A percentile compares a stretch with the other conserved stretches of the same genome.
These are phyloP conservation scores for Anser brachyrhynchus DNA, from an alignment of 2,113 vertebrate genomes.

Conservation along the genomic window DNA sequence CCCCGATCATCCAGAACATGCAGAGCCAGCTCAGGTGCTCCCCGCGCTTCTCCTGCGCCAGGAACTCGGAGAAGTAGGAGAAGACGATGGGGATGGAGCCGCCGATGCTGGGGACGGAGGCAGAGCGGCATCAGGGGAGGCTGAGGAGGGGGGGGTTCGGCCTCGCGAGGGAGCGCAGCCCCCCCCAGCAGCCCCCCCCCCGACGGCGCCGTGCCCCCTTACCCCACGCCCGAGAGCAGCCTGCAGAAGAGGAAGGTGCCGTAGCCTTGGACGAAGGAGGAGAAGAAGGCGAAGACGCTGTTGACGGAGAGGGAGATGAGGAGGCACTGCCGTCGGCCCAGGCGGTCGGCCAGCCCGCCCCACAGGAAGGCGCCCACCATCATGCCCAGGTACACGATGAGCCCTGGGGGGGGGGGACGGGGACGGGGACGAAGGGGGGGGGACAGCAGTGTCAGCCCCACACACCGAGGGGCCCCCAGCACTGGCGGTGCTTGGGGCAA, in stretches of 20 bases:
- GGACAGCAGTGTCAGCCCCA: background rate
- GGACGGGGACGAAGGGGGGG: background rate
- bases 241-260: constrained; percentile 96
- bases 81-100: constrained; percentile 98
- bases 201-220: constrained; percentile 21
- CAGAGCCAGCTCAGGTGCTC: constrained; percentile 98
- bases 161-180: background rate
- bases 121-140: background rate
- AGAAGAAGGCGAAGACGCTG: constrained; percentile 98
- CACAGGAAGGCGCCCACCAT: constrained; percentile 98
- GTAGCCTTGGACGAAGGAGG: constrained; percentile 97
- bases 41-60: constrained; percentile 97
- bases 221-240: constrained; percentile 94
- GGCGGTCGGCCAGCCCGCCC: constrained; percentile 94
- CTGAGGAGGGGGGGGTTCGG: fast-evolving
- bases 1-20: constrained; percentile 99
- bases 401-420: constrained; percentile 72
- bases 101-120: constrained; percentile 82
- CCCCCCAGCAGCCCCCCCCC: no score
- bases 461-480: no score
- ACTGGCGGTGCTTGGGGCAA: no score
- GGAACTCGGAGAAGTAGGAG: constrained; percentile 97
- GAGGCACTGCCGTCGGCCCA: constrained; percentile 93
- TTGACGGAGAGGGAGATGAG: constrained; percentile 98
- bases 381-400: constrained; percentile 96